Base-by-base conservation (phyloP, 2,888 invertebrate species). In the Bombylius discolor region DNA sequence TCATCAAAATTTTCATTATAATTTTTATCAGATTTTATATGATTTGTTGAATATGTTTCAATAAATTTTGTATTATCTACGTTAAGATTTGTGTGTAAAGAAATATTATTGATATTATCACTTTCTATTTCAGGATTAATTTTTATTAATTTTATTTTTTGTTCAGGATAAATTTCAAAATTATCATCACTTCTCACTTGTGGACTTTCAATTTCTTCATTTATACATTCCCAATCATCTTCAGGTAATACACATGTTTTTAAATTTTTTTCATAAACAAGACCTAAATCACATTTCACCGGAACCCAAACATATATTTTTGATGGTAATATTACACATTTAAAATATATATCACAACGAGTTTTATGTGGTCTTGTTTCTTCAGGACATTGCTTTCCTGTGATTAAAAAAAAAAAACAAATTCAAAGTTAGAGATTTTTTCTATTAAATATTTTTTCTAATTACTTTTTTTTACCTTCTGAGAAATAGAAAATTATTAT, bases 171-270 rank as follows among this genome's bases (percentile, higher is more conserved):
- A 14, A 45, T 45, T 5, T 14, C 14, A 45, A 14, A 14, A 44
- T 44, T 44, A 12, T 44, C 5, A 12, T 44, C 5, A 5, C n/a
- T n/a, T n/a, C n/a, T 14, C 1, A n/a, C 8, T 7, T 45, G 13
- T n/a, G 13, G n/a, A 45, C 5, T 45, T 45, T 45, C 14, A 1
- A 14, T 3, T 14, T 50, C 44, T 32, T 23, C 47, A 34, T 51
- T 32, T 46, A 64, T 59, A 59, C 74, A 74, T 51, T 74, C 75
- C 74, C 74, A 74, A 54, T 74, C 70, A 39, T 74, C 73, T n/a
- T 66, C 73, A 5, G 74, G 71, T 42, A 74, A 51, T 11, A 73
- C 74, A 59, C 74, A 74, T 39, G 67, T 65, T n/a, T 62, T 65
- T n/a, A 73, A 62, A 58, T 65, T 67, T 34, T 67, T 66, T 52